phyloP scores from a whole-genome alignment of 2,797 vertebrate genomes.

The Liasis olivaceus region DNA sequence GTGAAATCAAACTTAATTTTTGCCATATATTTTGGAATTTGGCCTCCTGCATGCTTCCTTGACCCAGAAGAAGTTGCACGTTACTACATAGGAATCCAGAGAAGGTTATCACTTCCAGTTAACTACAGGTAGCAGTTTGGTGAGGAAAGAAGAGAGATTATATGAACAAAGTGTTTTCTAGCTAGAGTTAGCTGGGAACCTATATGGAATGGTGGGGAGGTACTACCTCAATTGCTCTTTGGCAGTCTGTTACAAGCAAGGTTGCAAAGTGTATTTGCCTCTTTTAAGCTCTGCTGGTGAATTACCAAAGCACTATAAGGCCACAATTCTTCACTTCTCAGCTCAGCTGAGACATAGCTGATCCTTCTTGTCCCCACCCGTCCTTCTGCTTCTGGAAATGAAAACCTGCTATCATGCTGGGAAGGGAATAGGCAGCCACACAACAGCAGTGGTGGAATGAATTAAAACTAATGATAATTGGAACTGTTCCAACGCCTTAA shows the following conservation, averaged over 20 bases:
- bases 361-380: not conserved
- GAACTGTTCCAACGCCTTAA: not conserved
- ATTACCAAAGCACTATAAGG: not conserved
- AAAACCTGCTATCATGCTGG: not conserved
- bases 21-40: not conserved
- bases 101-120: not conserved
- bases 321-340: not conserved
- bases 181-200: not conserved
- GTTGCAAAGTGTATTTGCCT: not conserved
- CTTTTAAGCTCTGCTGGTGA: not conserved
- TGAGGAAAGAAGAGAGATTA: not conserved
- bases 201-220: not conserved
- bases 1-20: not conserved
- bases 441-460: not conserved
- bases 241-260: not conserved
- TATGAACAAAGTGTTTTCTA: not conserved
- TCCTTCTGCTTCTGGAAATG: not conserved
- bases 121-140: not conserved
- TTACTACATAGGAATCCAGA: not conserved
- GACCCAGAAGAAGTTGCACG: not conserved
- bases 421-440: not conserved
- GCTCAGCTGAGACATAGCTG: not conserved
- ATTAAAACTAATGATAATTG: not conserved
- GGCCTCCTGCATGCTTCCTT: not conserved
- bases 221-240: not conserved